Evolutionary conservation across 2,113 vertebrate genomes (phyloP).

Genomic region (Emydocephalus ijimae): DNA sequence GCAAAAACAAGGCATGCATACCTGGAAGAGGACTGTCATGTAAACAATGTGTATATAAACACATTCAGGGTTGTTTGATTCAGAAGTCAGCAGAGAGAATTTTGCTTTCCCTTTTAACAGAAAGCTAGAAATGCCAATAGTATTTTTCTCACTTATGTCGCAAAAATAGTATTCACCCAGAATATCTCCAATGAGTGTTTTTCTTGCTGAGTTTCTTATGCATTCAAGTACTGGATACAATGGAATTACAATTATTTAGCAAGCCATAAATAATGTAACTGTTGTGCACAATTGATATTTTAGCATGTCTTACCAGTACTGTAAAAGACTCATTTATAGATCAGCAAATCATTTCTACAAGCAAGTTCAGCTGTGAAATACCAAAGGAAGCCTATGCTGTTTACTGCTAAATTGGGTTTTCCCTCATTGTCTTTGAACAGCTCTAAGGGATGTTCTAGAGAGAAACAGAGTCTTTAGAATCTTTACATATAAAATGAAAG

Average conservation of each 20-base stretch:
- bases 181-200: slow-evolving; percentile 61
- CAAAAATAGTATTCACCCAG: slow-evolving; percentile 67
- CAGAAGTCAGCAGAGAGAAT: not conserved
- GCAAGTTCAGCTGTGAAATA: slow-evolving; percentile 62
- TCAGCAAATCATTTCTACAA: slow-evolving; percentile 68
- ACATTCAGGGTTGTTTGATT: not conserved
- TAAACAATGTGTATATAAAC: slow-evolving; percentile 7
- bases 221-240: slow-evolving; percentile 68
- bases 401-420: slow-evolving; percentile 40
- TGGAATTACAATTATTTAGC: slow-evolving; percentile 67
- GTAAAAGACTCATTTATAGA: slow-evolving; percentile 69
- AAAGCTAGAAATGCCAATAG: slow-evolving; percentile 55
- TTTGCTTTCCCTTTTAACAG: slow-evolving; percentile 32
- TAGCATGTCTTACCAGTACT: slow-evolving; percentile 66
- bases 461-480: slow-evolving; percentile 32
- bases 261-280: slow-evolving; percentile 70
- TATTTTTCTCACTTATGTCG: slow-evolving; percentile 63
- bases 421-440: not conserved
- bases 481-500: slow-evolving; percentile 27
- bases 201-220: slow-evolving; percentile 68
- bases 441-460: slow-evolving; percentile 31
- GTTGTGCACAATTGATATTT: slow-evolving; percentile 68
- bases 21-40: not conserved
- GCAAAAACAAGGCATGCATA: not conserved
- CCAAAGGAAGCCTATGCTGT: slow-evolving; percentile 51